Evolutionary conservation across 2,888 invertebrate genomes (phyloP), one percentile per base, ranked within the genome.

Genomic region (Desoria tigrina): DNA sequence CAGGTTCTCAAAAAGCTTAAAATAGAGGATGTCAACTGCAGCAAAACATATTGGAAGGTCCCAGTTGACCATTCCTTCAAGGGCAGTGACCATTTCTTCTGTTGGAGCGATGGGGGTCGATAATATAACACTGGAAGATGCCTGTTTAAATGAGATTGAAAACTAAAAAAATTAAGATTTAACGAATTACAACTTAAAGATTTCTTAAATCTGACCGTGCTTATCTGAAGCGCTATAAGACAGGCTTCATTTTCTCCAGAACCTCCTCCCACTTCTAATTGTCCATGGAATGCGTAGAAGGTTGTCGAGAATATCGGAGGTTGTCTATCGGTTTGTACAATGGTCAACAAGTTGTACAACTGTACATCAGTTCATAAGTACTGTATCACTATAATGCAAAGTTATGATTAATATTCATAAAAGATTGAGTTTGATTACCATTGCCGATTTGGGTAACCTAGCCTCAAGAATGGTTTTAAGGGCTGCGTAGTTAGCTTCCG

Each of bases 61-160:
- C 57, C 57, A 57, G 24, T 57, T 42, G 9, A 57, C 24, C 7
- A 57, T 4, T 42, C 18, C 21, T 11, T 57, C 57, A 6, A 57
- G 37, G 27, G 39, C 39, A 4, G 3, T 7, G 3, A 42, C n/a
- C 39, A 57, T 57, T 57, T 57, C 42, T 23, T 14, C 3, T 3
- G 18, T 39, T 21, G n/a, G 7, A 6, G 2, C 4, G 2, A n/a
- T 28, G 2, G 57, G 42, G 2, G 6, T 6, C 2, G 42, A 57
- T n/a, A n/a, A n/a, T n/a, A n/a, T n/a, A n/a, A n/a, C n/a, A n/a
- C n/a, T n/a, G n/a, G n/a, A n/a, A n/a, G n/a, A n/a, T n/a, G n/a
- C n/a, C n/a, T n/a, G n/a, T n/a, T n/a, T n/a, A n/a, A n/a, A n/a
- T n/a, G n/a, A n/a, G n/a, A n/a, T n/a, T n/a, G n/a, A n/a, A n/a